A percentile compares a stretch with the other conserved stretches of the same genome.
Conservation (phyloP, 1,140 invertebrate genomes). For the Papilio xuthus region DNA sequence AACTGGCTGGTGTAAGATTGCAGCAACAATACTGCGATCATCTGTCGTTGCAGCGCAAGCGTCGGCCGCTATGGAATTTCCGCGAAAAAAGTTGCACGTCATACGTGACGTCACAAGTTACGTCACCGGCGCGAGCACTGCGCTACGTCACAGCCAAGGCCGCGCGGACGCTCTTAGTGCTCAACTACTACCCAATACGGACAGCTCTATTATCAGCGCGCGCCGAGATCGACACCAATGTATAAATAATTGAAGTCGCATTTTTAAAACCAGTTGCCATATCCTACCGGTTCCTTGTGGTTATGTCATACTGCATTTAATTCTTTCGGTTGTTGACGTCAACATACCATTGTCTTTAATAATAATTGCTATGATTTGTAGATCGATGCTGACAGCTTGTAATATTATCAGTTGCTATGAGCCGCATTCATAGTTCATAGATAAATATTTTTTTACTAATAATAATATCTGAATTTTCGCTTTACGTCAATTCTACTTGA, state of each 20-base stretch:
- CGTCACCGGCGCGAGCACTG: constrained; percentile 44
- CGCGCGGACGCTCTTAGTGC: constrained; percentile 42
- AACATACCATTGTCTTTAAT: not conserved
- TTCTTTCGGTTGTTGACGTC: not conserved
- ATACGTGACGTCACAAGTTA: constrained; percentile 62
- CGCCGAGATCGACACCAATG: not conserved
- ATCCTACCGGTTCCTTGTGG: constrained; percentile 9
- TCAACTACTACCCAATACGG: constrained; percentile 44
- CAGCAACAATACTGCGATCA: not conserved
- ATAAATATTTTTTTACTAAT: not conserved
- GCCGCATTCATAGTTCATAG: not conserved
- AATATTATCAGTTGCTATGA: not conserved
- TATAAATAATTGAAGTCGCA: constrained; percentile 7
- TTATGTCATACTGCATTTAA: constrained; percentile 15
- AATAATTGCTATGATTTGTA: not conserved
- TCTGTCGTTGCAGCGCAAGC: constrained; percentile 50
- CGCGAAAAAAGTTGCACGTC: constrained; percentile 76
- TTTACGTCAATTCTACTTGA: constrained; percentile 14
- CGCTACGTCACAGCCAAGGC: constrained; percentile 67
- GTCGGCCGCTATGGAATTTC: constrained; percentile 73
- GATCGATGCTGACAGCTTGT: not conserved
- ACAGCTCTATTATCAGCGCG: constrained; percentile 41
- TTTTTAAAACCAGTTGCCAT: constrained; percentile 12
- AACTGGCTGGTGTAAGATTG: not conserved
- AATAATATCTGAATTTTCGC: not conserved